Conservation (phyloP, 2,113 vertebrate genomes). For the Nansenia antarctica region DNA sequence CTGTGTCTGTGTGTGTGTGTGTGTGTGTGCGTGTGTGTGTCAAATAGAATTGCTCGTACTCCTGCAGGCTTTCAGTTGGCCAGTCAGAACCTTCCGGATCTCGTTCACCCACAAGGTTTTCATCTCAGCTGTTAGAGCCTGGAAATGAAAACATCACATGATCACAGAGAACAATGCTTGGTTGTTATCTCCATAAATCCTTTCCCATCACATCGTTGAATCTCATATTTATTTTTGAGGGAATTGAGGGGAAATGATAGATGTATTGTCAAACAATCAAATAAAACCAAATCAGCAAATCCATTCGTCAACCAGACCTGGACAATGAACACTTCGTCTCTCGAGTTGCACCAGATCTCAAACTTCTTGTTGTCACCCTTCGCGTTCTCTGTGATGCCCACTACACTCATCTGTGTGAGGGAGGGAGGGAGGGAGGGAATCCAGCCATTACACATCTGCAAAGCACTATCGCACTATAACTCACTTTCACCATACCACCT, state of each 20-base stretch:
- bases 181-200: no score
- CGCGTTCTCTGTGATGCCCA: slow-evolving; percentile 95
- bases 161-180: neutral
- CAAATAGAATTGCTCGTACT: slow-evolving; percentile 75
- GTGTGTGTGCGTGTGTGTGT: neutral
- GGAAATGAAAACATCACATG: neutral
- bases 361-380: slow-evolving; percentile 97
- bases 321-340: slow-evolving; percentile 95
- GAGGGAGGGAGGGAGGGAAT: neutral
- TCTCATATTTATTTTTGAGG: no score
- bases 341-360: slow-evolving; percentile 96
- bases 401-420: slow-evolving; percentile 86
- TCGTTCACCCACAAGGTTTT: slow-evolving; percentile 94
- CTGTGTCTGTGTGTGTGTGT: no score
- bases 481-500: no score
- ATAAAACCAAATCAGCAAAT: no score
- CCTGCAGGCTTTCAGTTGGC: slow-evolving; percentile 91
- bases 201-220: no score
- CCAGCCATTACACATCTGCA: no score
- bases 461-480: no score
- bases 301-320: no score
- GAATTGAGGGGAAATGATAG: no score
- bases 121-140: slow-evolving; percentile 90
- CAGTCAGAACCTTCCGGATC: slow-evolving; percentile 94
- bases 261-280: no score